Conservation (phyloP, 1,140 invertebrate species). For the Eurytemora carolleeae region DNA sequence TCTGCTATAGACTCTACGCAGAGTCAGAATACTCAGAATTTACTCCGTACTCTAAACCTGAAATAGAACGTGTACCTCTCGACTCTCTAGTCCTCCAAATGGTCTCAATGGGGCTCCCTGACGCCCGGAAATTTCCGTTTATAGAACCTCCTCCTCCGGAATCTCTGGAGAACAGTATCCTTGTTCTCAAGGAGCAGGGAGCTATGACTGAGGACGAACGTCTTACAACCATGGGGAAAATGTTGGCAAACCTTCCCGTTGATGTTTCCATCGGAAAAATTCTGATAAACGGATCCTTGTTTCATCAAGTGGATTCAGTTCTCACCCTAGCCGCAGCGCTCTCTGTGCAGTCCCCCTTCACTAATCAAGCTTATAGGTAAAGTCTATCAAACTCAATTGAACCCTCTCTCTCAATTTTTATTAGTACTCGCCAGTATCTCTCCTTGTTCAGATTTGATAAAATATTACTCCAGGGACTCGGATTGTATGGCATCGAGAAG, state of each 20-base stretch:
- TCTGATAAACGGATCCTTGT: slow-evolving; percentile 74
- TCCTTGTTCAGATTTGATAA: neutral
- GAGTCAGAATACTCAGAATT: slow-evolving; percentile 61
- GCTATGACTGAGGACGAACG: slow-evolving; percentile 38
- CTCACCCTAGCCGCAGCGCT: slow-evolving; percentile 72
- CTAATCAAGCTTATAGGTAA: slow-evolving; percentile 63
- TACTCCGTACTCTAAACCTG: slow-evolving; percentile 59
- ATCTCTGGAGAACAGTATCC: slow-evolving; percentile 64
- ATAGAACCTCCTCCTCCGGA: slow-evolving; percentile 62
- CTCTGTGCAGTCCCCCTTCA: slow-evolving; percentile 81
- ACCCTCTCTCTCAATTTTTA: neutral
- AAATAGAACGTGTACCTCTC: slow-evolving; percentile 74
- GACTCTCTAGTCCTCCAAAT: slow-evolving; percentile 82
- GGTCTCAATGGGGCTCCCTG: slow-evolving; percentile 77
- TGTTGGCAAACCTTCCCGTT: slow-evolving; percentile 70
- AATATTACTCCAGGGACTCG: no score
- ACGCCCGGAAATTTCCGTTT: slow-evolving; percentile 82
- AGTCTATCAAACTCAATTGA: slow-evolving; percentile 24
- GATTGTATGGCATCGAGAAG: slow-evolving; percentile 44
- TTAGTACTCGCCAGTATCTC: neutral
- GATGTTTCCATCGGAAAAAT: slow-evolving; percentile 91
- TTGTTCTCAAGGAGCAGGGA: slow-evolving; percentile 69
- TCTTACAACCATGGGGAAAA: slow-evolving; percentile 70
- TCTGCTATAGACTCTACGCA: slow-evolving; percentile 64
- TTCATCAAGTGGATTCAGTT: slow-evolving; percentile 74